phyloP scores from a whole-genome alignment of 1,140 invertebrate species.

The Lepidurus packardi region DNA sequence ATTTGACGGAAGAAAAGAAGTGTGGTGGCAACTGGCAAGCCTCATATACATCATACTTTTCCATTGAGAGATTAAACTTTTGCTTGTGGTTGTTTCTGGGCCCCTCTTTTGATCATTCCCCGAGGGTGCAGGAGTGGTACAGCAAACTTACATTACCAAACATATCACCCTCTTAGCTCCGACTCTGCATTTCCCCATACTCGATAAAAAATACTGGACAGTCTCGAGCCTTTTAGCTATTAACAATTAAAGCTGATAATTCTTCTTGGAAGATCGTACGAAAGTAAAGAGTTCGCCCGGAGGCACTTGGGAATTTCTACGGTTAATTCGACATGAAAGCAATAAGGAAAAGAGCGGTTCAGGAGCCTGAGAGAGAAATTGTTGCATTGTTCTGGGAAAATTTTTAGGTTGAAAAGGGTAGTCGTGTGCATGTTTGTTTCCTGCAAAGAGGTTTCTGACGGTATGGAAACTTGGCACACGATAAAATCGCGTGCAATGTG shows the following conservation, averaged over 20 bases:
- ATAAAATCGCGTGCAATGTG: not conserved
- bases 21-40: too few species aligned
- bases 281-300: not conserved
- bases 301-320: not conserved
- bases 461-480: not conserved
- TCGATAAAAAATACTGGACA: not conserved
- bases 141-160: not conserved
- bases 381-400: not conserved
- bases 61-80: too few species aligned
- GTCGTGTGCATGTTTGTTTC: not conserved
- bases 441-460: not conserved
- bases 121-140: too few species aligned
- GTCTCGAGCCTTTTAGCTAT: not conserved
- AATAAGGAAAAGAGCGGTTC: not conserved
- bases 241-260: not conserved
- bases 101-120: too few species aligned
- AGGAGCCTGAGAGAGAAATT: not conserved
- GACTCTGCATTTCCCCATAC: not conserved
- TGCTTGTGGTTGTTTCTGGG: too few species aligned
- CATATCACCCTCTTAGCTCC: not conserved
- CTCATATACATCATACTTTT: too few species aligned
- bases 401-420: not conserved
- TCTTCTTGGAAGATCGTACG: not conserved
- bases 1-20: too few species aligned
- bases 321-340: not conserved